phyloP scores from a whole-genome alignment of 2,113 vertebrate species.

The Tenebrosternarchus preto region DNA sequence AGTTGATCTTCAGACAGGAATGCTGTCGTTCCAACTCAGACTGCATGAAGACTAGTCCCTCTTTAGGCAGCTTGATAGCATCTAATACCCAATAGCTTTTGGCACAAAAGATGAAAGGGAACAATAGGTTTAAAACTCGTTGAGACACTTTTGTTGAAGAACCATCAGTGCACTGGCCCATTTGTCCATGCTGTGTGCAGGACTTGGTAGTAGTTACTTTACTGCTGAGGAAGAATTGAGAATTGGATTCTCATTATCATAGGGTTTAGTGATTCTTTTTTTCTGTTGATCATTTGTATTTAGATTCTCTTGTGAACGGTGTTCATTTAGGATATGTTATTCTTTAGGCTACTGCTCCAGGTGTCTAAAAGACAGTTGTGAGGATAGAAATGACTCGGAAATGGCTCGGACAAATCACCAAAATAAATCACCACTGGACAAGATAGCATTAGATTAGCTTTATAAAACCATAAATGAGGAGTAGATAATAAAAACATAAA shows the following conservation, averaged over 20 bases:
- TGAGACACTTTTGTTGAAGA: slow-evolving; percentile 19
- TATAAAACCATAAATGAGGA: no score
- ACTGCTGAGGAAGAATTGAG: neutral
- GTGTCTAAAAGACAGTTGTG: no score
- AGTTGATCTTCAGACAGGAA: slow-evolving; percentile 9
- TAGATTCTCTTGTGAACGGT: neutral
- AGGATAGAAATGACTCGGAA: no score
- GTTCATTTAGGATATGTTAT: no score
- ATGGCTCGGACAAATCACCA: no score
- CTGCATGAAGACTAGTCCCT: slow-evolving; percentile 7
- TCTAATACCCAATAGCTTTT: neutral
- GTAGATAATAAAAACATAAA: no score
- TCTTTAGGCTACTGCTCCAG: no score
- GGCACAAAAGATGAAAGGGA: slow-evolving; percentile 43
- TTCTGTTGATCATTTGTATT: neutral
- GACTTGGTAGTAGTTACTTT: slow-evolving; percentile 7
- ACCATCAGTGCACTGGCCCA: neutral
- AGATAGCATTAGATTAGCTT: no score
- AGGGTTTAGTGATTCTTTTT: neutral
- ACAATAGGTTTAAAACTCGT: slow-evolving; percentile 2
- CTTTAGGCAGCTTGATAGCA: slow-evolving; percentile 12
- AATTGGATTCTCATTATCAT: no score
- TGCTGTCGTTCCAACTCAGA: slow-evolving; percentile 24
- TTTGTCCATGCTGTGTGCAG: slow-evolving; percentile 5
- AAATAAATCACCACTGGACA: no score